Percentiles rank a stretch among this genome's conserved stretches.
These are phyloP conservation scores for Eulemur mongoz DNA, from an alignment of 2,797 vertebrate genomes.

Conservation along the genomic window DNA sequence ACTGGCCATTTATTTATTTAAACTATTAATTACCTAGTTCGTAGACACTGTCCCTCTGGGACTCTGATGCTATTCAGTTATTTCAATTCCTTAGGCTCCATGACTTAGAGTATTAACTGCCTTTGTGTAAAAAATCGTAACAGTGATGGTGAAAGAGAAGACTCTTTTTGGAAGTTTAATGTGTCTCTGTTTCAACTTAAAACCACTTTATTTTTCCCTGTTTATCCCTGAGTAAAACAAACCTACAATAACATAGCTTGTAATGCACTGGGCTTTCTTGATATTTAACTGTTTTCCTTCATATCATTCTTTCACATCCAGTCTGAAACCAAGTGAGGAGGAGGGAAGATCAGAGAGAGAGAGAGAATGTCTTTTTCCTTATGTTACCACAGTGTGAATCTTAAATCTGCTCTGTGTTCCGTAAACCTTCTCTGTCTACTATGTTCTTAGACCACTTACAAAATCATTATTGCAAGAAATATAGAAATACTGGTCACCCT, in stretches of 20 bases:
- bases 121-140: slow-evolving; percentile 54
- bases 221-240: not conserved
- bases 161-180: slow-evolving; percentile 17
- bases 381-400: not conserved
- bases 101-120: slow-evolving; percentile 62
- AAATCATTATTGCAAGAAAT: not conserved
- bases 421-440: not conserved
- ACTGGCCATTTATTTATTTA: slow-evolving; percentile 64
- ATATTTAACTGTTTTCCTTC: not conserved
- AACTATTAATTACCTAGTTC: slow-evolving; percentile 76
- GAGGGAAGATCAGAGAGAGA: not conserved
- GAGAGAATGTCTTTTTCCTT: not conserved
- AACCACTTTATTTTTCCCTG: not conserved
- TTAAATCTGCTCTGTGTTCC: not conserved
- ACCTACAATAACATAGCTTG: not conserved
- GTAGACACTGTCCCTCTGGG: slow-evolving; percentile 47
- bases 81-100: slow-evolving; percentile 34
- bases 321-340: not conserved
- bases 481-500: not conserved
- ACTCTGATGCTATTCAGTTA: slow-evolving; percentile 64
- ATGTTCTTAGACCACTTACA: not conserved
- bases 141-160: not conserved
- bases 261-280: not conserved
- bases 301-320: not conserved
- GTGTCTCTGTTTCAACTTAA: not conserved